A percentile compares a stretch with the other conserved stretches of the same genome.
Evolutionary conservation across 2,113 vertebrate species (phyloP).

Genomic region (Tauraco erythrolophus): DNA sequence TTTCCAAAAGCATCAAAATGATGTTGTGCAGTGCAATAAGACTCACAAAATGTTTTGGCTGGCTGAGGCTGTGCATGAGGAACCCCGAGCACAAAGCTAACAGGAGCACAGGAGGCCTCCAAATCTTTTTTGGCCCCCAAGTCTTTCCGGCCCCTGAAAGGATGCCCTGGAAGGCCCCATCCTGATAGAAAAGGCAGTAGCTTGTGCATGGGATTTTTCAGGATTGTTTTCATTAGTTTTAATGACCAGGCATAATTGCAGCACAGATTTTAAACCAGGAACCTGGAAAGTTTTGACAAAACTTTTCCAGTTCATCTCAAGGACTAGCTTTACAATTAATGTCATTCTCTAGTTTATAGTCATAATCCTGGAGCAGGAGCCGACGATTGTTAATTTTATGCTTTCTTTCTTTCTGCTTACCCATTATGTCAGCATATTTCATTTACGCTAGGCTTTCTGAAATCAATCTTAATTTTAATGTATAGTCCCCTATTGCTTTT

Average conservation of each 20-base stretch:
- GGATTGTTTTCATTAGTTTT: not conserved
- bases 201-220: not conserved
- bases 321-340: conserved; percentile 27
- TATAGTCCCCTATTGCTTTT: conserved; percentile 16
- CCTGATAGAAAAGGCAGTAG: not conserved
- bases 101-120: not conserved
- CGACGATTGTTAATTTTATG: conserved; percentile 49
- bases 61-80: not conserved
- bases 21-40: not conserved
- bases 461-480: conserved; percentile 58
- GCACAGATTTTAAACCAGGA: not conserved
- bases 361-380: not conserved
- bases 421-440: conserved; percentile 53
- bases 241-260: not conserved
- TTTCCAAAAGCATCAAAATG: not conserved
- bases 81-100: too few relatives aligned
- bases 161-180: not conserved
- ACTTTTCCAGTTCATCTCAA: conserved; percentile 38
- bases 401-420: conserved; percentile 39
- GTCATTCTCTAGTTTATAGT: conserved; percentile 44
- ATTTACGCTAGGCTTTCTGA: not conserved
- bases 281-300: not conserved
- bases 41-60: not conserved
- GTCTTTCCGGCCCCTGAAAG: not conserved
- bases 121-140: not conserved